Evolutionary conservation across 2,797 vertebrate genomes (phyloP), one percentile per base, ranked within the genome.

Genomic region (Galago senegalensis): DNA sequence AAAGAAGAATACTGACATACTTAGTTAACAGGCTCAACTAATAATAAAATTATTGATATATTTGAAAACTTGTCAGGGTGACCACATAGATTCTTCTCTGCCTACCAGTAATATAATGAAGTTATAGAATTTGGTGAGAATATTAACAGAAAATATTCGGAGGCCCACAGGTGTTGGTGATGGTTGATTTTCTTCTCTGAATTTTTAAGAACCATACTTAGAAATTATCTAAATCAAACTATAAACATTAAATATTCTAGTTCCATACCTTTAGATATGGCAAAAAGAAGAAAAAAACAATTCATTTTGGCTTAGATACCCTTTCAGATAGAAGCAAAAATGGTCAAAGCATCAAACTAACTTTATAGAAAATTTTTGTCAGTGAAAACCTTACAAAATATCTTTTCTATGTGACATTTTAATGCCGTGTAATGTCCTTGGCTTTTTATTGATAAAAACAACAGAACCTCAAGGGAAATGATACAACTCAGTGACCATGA

Each of bases 361-460:
- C 46, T 80, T 83, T n/a, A 86, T 2, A 75, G 73, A 85, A 85
- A 77, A 40, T 58, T 29, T 63, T 60, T 90, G 49, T 72, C 82
- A 81, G 77, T 82, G 63, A 70, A 96, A 93, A 67, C 16, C 58
- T 92, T 60, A 37, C 92, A 91, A 93, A 93, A 63, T 29, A 53
- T 56, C 18, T 86, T 89, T 87, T 13, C 72, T 77, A 16, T 46
- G 72, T 94, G 92, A 73, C 73, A 94, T 85, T 96, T 95, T 81
- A 88, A 96, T 85, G 23, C 37, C 77, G 29, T n/a, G n/a, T 40
- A 77, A 77, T 81, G 67, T 79, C 40, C 56, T 85, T 70, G 21
- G 46, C 27, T 85, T 91, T 93, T 96, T 85, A 88, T 49, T 93
- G 77, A 91, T 85, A 77, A 79, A 90, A 96, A 82, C 82, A 93